Evolutionary conservation across 64 coral and sea anemone species (phyloP).

Genomic region (Platygyra sinensis): DNA sequence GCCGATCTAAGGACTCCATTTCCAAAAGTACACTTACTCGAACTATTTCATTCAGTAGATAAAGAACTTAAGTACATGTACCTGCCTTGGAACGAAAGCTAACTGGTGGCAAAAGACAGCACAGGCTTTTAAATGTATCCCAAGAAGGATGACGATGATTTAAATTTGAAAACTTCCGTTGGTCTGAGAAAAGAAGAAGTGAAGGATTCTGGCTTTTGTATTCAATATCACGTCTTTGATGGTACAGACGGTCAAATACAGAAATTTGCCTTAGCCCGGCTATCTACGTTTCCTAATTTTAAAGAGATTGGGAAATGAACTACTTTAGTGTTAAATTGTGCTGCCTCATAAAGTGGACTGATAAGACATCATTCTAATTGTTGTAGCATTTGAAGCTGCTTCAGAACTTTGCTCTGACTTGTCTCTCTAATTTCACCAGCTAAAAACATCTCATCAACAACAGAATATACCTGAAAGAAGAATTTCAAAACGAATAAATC

Average conservation of each 20-base stretch:
- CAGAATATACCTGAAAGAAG: constrained; percentile 86
- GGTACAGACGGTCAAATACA: background rate
- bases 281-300: background rate
- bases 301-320: background rate
- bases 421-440: constrained; percentile 98
- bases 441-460: constrained; percentile 99
- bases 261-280: background rate
- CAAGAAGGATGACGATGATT: background rate
- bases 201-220: background rate
- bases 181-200: background rate
- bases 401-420: constrained; percentile 99
- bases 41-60: too few species aligned
- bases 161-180: background rate
- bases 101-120: too few species aligned
- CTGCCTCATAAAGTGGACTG: too few species aligned
- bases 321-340: too few species aligned
- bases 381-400: constrained; percentile 98
- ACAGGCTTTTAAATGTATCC: too few species aligned
- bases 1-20: too few species aligned
- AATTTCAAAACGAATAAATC: background rate
- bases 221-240: background rate
- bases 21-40: too few species aligned
- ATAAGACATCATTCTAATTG: constrained; percentile 76
- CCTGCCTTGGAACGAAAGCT: too few species aligned
- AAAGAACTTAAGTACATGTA: too few species aligned